phyloP scores from a whole-genome alignment of 1,140 invertebrate species.

The Probaryconus sp. region DNA sequence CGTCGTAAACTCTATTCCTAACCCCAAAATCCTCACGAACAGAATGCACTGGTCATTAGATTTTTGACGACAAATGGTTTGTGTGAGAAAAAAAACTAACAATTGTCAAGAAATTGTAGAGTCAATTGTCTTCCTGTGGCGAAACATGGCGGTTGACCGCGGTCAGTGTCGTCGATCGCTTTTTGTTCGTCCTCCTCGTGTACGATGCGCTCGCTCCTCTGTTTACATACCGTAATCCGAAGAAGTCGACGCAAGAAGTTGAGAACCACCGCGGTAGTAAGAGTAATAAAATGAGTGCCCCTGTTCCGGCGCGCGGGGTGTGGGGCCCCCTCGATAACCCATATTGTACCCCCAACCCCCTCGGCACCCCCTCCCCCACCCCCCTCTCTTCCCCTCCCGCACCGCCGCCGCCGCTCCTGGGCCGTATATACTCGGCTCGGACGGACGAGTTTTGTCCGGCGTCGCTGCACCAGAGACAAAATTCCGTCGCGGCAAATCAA shows the following conservation, averaged over 20 bases:
- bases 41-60: no score
- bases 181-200: constrained; percentile 34
- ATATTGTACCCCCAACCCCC: constrained; percentile 76
- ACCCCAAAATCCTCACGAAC: no score
- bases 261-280: constrained; percentile 71
- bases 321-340: constrained; percentile 77
- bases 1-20: no score
- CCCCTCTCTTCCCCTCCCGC: constrained; percentile 59
- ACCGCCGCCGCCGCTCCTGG: constrained; percentile 73
- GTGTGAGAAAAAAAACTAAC: no score
- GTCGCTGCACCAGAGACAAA: constrained; percentile 69
- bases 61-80: no score
- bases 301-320: constrained; percentile 74
- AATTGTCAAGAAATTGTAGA: no score
- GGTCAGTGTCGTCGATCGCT: constrained; percentile 56
- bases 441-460: constrained; percentile 75
- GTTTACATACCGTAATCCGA: constrained; percentile 60
- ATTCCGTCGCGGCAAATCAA: constrained; percentile 49
- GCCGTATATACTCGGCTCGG: constrained; percentile 76
- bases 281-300: constrained; percentile 79
- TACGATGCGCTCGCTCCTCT: not conserved
- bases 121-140: not conserved
- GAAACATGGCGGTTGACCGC: constrained; percentile 56
- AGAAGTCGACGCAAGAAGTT: constrained; percentile 60
- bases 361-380: constrained; percentile 61